Base-by-base conservation (phyloP, 2,113 vertebrate genomes). In the Xiphophorus hellerii region DNA sequence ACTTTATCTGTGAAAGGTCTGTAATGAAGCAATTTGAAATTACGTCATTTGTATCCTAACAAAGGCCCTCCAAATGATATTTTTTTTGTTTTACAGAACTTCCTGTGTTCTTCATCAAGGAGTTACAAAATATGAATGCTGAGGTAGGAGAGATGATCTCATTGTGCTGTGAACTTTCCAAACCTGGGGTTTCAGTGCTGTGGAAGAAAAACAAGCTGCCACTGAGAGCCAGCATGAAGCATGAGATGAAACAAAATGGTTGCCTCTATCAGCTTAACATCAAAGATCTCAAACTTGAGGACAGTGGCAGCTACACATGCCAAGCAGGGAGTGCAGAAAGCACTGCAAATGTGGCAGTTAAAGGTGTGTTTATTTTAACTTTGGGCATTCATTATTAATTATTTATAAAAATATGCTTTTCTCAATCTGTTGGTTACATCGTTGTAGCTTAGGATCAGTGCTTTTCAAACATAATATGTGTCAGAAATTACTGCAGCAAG, bases 171-270 rank as follows among this genome's bases (percentile, higher is more conserved):
- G 87, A 92, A 66, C 30, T 93, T 22, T 91, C 91, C 0, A 92
- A 90, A 62, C 37, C 89, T 39, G 89, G 65, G 1, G 27, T 85
- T 0, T 33, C 78, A n/a, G 91, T 92, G 2, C 85, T 88, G 22
- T 94, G 93, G 93, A 91, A 66, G 75, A 93, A 90, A 37, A 89
- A 88, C 69, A 93, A 86, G 0, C 68, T 70, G 0, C 74, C 93
- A 1, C 92, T 97, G 22, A 93, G 58, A 0, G 2, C 77, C 1
- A 89, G 42, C 77, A 86, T 72, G 28, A 90, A 90, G 81, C 82
- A 11, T 75, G 94, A 82, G 73, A 95, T 93, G 94, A 96, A 87
- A 5, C 88, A 93, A 39, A 75, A 91, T 42, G 83, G 88, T 67
- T 84, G 88, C 62, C 12, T 81, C 6, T 71, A 87, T 1, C 84